Evolutionary conservation across 2,888 invertebrate genomes (phyloP), one percentile per base, ranked within the genome.

Genomic region (Ligdia adustata): DNA sequence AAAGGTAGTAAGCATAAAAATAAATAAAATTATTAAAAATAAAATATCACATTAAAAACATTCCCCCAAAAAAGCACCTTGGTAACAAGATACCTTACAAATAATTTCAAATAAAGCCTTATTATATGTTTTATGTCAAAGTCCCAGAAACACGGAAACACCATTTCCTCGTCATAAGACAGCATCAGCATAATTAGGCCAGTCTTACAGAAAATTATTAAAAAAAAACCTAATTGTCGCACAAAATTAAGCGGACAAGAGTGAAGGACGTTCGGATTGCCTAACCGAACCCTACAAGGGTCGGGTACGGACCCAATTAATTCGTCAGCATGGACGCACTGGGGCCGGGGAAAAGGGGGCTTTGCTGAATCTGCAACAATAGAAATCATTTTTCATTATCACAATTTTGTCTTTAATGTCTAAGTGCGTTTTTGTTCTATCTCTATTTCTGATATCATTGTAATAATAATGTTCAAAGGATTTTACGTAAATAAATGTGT

Each of bases 241-340:
- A 44, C 47, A 58, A 70, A 75, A 75, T 73, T 74, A 72, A 67
- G 62, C 64, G 67, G 53, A 66, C 64, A 60, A 42, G 50, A 64
- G 54, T 58, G 61, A 64, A 52, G 46, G 51, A 42, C 42, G 63
- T 62, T 56, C 50, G 70, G 72, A 76, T 79, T 77, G 74, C 72
- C 75, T 69, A 73, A 77, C 58, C 63, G 62, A 69, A 68, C 68
- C 76, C 63, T 77, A 76, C 77, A 76, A 78, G 83, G 82, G 61
- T 55, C 48, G 53, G 55, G 48, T 50, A 43, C 47, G 54, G 44
- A 57, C 55, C 62, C 62, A 63, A 63, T 63, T 63, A 63, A 59
- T 60, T 63, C 54, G 50, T 51, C 51, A 48, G 41, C 38, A 26
- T 35, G 37, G 44, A 34, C 45, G 52, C 37, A 60, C n/a, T 2